phyloP scores from a whole-genome alignment of 2,888 invertebrate genomes.

The Leptinotarsa tumamoca region DNA sequence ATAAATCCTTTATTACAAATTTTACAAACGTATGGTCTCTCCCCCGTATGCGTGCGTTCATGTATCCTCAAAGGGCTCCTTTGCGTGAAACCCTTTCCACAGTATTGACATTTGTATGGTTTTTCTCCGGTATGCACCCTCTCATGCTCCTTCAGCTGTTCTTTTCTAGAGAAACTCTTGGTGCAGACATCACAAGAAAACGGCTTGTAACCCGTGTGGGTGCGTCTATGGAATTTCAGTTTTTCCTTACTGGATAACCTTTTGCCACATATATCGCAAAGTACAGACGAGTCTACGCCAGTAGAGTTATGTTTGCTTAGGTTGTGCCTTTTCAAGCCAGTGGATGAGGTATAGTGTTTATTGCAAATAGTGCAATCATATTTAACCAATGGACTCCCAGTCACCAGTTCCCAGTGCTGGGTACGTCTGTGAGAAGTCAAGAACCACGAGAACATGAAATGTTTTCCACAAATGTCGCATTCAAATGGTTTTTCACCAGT shows the following conservation, averaged over 20 bases:
- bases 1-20: slow-evolving; percentile 71
- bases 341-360: slow-evolving; percentile 62
- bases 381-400: slow-evolving; percentile 64
- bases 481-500: slow-evolving; percentile 69
- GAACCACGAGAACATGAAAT: slow-evolving; percentile 70
- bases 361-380: slow-evolving; percentile 64
- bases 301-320: slow-evolving; percentile 66
- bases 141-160: slow-evolving; percentile 71
- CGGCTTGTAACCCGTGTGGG: slow-evolving; percentile 71
- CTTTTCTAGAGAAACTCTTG: slow-evolving; percentile 72
- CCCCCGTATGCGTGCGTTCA: slow-evolving; percentile 73
- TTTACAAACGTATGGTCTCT: slow-evolving; percentile 70
- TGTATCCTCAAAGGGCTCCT: slow-evolving; percentile 73
- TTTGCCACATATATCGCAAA: slow-evolving; percentile 73
- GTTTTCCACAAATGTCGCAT: slow-evolving; percentile 70
- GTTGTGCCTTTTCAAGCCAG: slow-evolving; percentile 59
- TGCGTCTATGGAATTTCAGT: slow-evolving; percentile 68
- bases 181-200: slow-evolving; percentile 59
- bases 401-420: slow-evolving; percentile 67
- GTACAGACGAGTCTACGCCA: slow-evolving; percentile 58
- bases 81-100: slow-evolving; percentile 73
- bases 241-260: slow-evolving; percentile 68
- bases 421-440: slow-evolving; percentile 68
- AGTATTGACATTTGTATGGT: slow-evolving; percentile 72
- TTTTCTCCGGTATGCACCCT: slow-evolving; percentile 74